phyloP scores from a whole-genome alignment of 2,888 invertebrate species.

The Macrosiphum euphorbiae region DNA sequence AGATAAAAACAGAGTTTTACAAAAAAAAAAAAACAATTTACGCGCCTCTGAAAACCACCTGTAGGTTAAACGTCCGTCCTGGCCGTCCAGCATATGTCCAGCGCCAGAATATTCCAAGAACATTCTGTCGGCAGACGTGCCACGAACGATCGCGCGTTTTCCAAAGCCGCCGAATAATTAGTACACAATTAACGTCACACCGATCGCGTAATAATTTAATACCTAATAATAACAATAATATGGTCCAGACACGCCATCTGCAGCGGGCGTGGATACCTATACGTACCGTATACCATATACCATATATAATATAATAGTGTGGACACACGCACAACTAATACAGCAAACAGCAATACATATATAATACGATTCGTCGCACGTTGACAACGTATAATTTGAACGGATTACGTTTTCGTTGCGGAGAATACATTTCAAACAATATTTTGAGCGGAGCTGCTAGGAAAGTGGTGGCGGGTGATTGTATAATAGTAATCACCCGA shows the following conservation, averaged over 20 bases:
- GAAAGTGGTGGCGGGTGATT: background rate
- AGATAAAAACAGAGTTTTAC: background rate
- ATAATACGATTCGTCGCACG: background rate
- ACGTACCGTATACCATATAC: background rate
- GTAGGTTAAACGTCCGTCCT: background rate
- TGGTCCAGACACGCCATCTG: conserved; percentile 19
- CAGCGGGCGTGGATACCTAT: background rate
- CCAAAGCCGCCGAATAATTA: background rate
- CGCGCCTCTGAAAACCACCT: background rate
- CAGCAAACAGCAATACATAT: background rate
- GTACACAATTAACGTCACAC: background rate
- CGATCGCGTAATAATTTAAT: background rate
- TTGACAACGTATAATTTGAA: conserved; percentile 13
- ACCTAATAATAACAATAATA: background rate
- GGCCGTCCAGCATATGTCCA: background rate
- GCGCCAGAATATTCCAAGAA: background rate
- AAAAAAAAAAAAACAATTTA: background rate
- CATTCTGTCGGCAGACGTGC: background rate
- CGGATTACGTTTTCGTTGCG: background rate
- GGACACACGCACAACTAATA: background rate
- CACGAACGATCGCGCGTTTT: background rate
- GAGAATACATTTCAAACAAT: background rate
- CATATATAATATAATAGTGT: background rate
- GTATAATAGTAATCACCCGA: background rate
- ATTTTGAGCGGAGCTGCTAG: background rate